These are phyloP conservation scores for Philypnodon macrostomus DNA, from an alignment of 2,797 vertebrate genomes.

Conservation along the genomic window DNA sequence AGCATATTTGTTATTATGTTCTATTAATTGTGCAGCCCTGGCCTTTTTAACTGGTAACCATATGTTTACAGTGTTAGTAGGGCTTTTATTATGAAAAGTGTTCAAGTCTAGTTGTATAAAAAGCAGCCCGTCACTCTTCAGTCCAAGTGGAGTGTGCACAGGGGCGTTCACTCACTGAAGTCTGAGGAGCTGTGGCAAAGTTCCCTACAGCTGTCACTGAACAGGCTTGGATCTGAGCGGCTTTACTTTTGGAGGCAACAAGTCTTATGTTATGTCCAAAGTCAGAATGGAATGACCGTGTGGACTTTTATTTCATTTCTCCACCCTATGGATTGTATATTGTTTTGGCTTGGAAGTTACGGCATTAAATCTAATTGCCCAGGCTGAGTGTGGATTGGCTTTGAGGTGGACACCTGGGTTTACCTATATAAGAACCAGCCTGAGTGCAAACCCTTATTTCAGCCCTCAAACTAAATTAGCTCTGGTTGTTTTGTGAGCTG, in stretches of 20 bases:
- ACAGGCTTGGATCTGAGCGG: slow-evolving; percentile 11
- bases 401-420: slow-evolving; percentile 37
- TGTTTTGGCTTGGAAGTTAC: slow-evolving; percentile 4
- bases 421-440: slow-evolving; percentile 6
- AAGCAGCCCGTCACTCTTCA: slow-evolving; percentile 18
- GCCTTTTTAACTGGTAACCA: too few relatives aligned
- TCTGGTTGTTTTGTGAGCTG: slow-evolving; percentile 13
- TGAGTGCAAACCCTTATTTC: background rate
- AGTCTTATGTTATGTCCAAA: slow-evolving; percentile 7
- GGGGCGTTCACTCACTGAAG: slow-evolving; percentile 23
- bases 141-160: slow-evolving; percentile 34
- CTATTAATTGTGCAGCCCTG: too few relatives aligned
- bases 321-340: slow-evolving; percentile 1
- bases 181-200: slow-evolving; percentile 31
- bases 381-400: slow-evolving; percentile 24
- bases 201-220: slow-evolving; percentile 32
- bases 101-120: slow-evolving; percentile 32
- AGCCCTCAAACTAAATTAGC: slow-evolving; percentile 6
- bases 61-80: slow-evolving; percentile 29
- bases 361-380: slow-evolving; percentile 23
- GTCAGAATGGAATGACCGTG: slow-evolving; percentile 20
- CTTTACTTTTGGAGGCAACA: background rate
- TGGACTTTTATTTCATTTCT: slow-evolving; percentile 24
- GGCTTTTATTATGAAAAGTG: slow-evolving; percentile 43
- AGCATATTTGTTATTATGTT: too few relatives aligned